phyloP scores from a whole-genome alignment of 2,888 invertebrate species.

The Acleris literana region DNA sequence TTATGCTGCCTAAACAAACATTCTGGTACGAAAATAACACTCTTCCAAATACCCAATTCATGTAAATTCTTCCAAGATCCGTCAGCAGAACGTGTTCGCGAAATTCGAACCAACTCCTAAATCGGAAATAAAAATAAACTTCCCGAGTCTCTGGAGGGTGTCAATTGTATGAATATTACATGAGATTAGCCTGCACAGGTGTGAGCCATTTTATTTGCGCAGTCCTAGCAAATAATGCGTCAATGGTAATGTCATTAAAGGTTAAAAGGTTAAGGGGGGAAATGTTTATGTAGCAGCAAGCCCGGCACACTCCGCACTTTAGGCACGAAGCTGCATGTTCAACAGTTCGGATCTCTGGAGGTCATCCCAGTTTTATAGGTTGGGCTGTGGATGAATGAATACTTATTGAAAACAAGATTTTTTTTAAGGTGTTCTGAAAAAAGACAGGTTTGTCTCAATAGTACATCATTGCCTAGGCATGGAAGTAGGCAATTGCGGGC shows the following conservation, averaged over 20 bases:
- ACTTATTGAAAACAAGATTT: too few species aligned
- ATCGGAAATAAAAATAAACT: constrained; percentile 28
- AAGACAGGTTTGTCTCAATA: too few species aligned
- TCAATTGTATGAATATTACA: constrained; percentile 53
- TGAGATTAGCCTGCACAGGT: constrained; percentile 48
- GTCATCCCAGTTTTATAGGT: too few species aligned
- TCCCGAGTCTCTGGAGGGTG: constrained; percentile 40
- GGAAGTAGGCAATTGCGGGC: too few species aligned
- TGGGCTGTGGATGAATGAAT: too few species aligned
- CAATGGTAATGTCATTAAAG: constrained; percentile 17
- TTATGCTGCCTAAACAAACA: not conserved
- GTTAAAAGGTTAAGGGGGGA: too few species aligned
- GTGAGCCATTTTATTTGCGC: constrained; percentile 39
- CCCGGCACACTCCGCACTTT: too few species aligned
- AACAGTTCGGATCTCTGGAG: too few species aligned
- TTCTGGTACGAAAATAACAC: not conserved
- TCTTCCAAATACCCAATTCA: not conserved
- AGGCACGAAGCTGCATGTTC: too few species aligned
- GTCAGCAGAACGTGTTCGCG: not conserved
- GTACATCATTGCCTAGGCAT: too few species aligned
- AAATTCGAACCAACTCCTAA: constrained; percentile 18
- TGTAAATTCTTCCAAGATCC: not conserved
- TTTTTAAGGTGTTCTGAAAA: too few species aligned
- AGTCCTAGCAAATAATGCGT: constrained; percentile 27
- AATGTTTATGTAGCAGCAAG: too few species aligned